Conservation (phyloP, 2,113 vertebrate species). For the Vulpes lagopus region DNA sequence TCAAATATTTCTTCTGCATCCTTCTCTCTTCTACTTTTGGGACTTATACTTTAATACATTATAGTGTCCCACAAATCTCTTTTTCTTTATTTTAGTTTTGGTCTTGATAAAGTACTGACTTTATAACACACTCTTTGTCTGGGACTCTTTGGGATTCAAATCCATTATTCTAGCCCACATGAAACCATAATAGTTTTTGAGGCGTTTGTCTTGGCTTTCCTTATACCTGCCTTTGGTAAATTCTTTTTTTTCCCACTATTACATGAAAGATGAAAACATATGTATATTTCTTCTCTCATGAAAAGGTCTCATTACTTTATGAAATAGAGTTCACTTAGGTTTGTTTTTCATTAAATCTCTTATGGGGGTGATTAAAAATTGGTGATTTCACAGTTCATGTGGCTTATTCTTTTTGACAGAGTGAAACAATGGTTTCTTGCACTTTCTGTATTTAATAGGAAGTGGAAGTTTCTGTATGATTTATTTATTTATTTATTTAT, state of each 20-base stretch:
- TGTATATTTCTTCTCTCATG: background rate
- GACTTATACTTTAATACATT: background rate
- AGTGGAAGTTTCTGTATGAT: background rate
- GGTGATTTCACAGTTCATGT: background rate
- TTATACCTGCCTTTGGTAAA: background rate
- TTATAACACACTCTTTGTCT: background rate
- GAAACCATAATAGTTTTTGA: background rate
- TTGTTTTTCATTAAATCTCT: background rate
- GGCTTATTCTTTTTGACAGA: background rate
- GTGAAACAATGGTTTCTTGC: background rate
- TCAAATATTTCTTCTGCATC: background rate
- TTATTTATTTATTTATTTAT: background rate
- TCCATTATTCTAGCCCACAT: background rate
- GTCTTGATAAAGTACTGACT: background rate
- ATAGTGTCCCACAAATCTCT: background rate
- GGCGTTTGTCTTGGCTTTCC: background rate
- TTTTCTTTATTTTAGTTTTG: slow-evolving; percentile 16
- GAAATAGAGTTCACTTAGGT: background rate
- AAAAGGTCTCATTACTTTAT: background rate
- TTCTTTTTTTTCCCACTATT: background rate
- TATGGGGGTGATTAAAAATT: background rate
- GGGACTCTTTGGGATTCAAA: background rate
- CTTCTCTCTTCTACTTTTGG: background rate
- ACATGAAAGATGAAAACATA: background rate
- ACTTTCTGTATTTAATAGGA: background rate